Evolutionary conservation across 2,113 vertebrate species (phyloP).

Genomic region (Coptodon bakossiorum): DNA sequence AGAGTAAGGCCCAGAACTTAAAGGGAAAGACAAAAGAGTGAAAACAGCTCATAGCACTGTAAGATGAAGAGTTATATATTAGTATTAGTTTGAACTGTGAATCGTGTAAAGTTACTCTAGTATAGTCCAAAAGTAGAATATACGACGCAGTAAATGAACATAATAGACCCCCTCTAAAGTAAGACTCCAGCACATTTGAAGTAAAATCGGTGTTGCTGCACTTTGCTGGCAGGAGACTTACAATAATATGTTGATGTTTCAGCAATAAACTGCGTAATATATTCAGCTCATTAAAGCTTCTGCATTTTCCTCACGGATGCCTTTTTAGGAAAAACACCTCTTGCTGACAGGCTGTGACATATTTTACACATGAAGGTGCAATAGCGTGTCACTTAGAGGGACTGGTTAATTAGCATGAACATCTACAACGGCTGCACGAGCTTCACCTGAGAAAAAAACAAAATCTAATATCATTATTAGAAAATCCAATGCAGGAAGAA

Average conservation of each 20-base stretch:
- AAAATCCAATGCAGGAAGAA: neutral
- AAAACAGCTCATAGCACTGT: neutral
- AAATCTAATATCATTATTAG: neutral
- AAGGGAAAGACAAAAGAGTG: neutral
- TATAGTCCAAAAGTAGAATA: neutral
- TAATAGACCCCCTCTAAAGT: neutral
- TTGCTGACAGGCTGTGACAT: neutral
- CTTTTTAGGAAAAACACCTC: neutral
- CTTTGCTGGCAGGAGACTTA: neutral
- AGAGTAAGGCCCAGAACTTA: neutral
- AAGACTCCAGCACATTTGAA: neutral
- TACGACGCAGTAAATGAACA: neutral
- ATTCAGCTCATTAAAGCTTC: neutral
- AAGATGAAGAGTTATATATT: neutral
- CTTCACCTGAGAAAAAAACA: neutral
- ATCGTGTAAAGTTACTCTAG: neutral
- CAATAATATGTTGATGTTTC: neutral
- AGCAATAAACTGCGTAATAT: neutral
- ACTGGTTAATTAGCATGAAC: neutral
- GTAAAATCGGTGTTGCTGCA: neutral
- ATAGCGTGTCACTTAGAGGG: neutral
- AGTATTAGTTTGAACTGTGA: neutral
- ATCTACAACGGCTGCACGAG: neutral
- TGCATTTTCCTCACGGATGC: neutral
- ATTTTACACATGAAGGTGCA: neutral